Base-by-base conservation (phyloP, 1,140 invertebrate genomes). In the Drepana arcuata region DNA sequence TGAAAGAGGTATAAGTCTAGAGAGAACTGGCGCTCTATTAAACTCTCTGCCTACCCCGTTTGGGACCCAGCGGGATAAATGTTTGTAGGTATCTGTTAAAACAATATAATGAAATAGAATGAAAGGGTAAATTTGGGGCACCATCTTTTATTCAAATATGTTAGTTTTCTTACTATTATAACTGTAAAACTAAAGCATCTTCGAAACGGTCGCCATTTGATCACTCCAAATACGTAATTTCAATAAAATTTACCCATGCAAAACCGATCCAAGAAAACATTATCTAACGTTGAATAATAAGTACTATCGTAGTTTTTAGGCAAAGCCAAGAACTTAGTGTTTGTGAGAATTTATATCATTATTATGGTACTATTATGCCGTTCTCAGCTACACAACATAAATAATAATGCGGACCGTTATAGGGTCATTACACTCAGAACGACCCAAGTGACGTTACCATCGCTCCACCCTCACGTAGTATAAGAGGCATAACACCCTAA, bases 361-460 rank as follows among this genome's bases (percentile, higher is more conserved):
- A 68, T 77, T 77, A 80, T 80, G 62, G 64, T 63, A 66, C 65
- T 80, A 77, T 80, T 77, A 80, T 73, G 63, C 71, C 60, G 63
- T 71, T 73, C 66, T 62, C 72, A 71, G 63, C 68, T 67, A 80
- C 70, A 80, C 72, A 80, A 77, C 66, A 80, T 77, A 80, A 77
- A 80, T 80, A 80, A 80, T 77, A 80, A 77, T 72, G 70, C 60
- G 56, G 61, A 35, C 63, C 58, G 69, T 80, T 77, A 77, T 74
- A 74, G 64, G 61, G 63, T 73, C 75, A 73, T 80, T 77, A 77
- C 65, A 56, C 63, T 55, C 45, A 41, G 55, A 71, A 55, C 62
- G 62, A 54, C 56, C 58, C 45, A 41, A 59, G 60, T 68, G 68
- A 74, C 68, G 56, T 45, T 60, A 54, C 47, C n/a, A n/a, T n/a